Base-by-base conservation (phyloP, 1,140 invertebrate genomes). In the Dendroctonus valens region DNA sequence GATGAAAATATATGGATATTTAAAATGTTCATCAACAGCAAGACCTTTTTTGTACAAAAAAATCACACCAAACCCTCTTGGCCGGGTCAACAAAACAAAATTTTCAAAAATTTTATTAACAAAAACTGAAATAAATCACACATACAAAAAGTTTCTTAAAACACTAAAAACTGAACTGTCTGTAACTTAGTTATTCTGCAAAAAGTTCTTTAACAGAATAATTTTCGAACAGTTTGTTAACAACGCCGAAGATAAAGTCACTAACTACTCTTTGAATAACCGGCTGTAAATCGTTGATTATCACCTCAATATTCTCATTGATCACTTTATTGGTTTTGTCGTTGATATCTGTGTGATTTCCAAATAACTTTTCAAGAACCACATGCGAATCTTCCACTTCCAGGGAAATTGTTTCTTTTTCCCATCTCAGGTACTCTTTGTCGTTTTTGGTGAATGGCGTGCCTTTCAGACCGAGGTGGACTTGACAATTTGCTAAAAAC, bases 241-340 rank as follows among this genome's bases (percentile, higher is more conserved):
- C 55, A 15, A 72, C 54, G 14, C 71, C 69, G 38, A 67, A 54
- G 15, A 70, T 61, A 58, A 72, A 68, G 57, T 70, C 51, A 41
- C 54, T 41, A 6, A 72, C 66, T 11, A 70, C 67, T 37, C 54
- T 40, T 37, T 69, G 57, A 14, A 72, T 61, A 5, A 72, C 64
- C 26, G 71, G 71, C 41, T 67, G 63, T 26, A 72, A 59, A 59
- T 72, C 71, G 7, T 70, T 68, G 9, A 70, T 65, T 7, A 72
- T 65, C 39, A 59, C 53, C 8, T 69, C 52, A 48, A 72, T 62
- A 57, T 72, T 72, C 8, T 72, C 69, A 52, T 72, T 72, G 9
- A 72, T 68, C 39, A 72, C 58, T 52, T 70, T 67, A 39, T 72
- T 72, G n/a, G 71, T 72, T 55, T 72, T 65, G 11, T 69, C 72